Conservation (phyloP, 2,113 vertebrate species). For the Litocranius walleri region DNA sequence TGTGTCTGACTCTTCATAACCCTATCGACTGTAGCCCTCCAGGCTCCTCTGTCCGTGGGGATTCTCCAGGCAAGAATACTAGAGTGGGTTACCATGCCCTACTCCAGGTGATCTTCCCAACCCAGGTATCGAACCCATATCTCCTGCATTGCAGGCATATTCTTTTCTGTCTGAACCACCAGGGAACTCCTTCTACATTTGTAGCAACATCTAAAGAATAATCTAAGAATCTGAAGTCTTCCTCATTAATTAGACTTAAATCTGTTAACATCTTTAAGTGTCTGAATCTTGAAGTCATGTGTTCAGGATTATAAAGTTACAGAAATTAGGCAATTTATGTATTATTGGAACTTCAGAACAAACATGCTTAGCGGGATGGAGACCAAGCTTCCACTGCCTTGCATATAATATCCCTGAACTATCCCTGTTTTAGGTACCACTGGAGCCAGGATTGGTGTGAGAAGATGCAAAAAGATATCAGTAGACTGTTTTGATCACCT, state of each 20-base stretch:
- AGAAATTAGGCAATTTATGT: not conserved
- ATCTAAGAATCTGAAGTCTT: not conserved
- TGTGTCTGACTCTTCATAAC: not conserved
- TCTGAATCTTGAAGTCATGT: not conserved
- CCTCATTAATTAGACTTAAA: not conserved
- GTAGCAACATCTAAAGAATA: not conserved
- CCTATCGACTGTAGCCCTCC: not conserved
- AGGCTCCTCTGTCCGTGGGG: not conserved
- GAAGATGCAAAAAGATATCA: not conserved
- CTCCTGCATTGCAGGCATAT: not conserved
- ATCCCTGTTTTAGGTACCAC: not conserved
- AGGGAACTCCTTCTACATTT: not conserved
- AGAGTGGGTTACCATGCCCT: not conserved
- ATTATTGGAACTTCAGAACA: not conserved
- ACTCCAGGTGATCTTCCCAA: not conserved
- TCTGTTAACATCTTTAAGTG: not conserved
- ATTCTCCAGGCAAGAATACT: not conserved
- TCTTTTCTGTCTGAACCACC: not conserved
- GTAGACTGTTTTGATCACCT: not conserved
- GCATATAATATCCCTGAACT: fast-evolving
- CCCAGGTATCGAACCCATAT: not conserved
- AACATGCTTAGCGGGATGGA: not conserved
- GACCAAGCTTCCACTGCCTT: not conserved
- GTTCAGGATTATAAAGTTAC: not conserved
- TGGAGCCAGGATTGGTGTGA: not conserved